Evolutionary conservation across 2,888 invertebrate species (phyloP), one percentile per base, ranked within the genome.

Genomic region (Philhelius pedissequus): DNA sequence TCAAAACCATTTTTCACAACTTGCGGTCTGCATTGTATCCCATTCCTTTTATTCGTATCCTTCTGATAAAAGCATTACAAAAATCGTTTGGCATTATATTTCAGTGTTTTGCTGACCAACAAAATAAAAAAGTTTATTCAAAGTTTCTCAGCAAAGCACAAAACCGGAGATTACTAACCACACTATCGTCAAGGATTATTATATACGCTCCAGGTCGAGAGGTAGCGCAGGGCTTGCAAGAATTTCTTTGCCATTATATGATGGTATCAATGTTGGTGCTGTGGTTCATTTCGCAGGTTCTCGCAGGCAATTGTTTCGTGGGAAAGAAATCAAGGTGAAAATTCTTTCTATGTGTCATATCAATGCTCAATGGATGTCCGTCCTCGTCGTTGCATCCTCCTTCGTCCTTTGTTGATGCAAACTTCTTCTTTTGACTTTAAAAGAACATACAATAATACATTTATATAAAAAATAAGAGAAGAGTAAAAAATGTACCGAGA

Each of bases 1-100:
- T 79, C 79, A 71, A 84, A 84, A 71, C 73, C 84, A 84, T 84
- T 84, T 84, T 71, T 84, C 84, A 79, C 79, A 79, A 84, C 58
- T 79, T 84, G 79, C 70, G 83, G 83, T 79, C 70, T 52, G 70
- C 71, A 79, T 71, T 84, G 79, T 79, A 84, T 80, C 75, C 68
- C 75, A 69, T 75, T 71, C 62, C 79, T 71, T 77, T 79, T 70
- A 79, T 66, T 71, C 18, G 70, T 68, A 74, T 80, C 58, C 43
- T 58, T 71, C 79, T 75, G 84, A 84, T 84, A 84, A 84, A 84
- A 79, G 79, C 70, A 70, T 83, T 78, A 69, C 78, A 64, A 70
- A 78, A 83, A 84, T 79, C 74, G 83, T 56, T 70, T 52, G 48
- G 83, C 79, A 79, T 75, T 84, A 79, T 79, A 56, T 77, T 73